phyloP scores from a whole-genome alignment of 2,888 invertebrate species.

The Flexamia atlantica region DNA sequence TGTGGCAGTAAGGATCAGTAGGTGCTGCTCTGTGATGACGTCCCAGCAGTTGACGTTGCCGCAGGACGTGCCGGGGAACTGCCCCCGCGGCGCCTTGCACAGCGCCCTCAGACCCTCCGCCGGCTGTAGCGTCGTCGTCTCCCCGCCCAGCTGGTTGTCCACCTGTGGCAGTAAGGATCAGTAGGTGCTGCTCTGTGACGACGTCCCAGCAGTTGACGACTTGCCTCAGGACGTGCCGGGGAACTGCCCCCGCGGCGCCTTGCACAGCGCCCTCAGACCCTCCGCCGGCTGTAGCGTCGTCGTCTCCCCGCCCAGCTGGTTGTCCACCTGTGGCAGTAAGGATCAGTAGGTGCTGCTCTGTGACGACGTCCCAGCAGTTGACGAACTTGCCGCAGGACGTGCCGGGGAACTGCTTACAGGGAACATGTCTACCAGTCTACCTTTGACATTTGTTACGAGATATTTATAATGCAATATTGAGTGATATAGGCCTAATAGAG shows the following conservation, averaged over 20 bases:
- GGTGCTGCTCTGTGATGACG: no score
- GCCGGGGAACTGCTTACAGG: background rate
- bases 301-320: no score
- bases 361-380: no score
- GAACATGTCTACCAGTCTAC: no score
- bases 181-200: background rate
- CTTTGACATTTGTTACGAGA: no score
- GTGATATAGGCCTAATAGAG: no score
- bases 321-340: conserved; percentile 39
- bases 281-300: no score
- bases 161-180: conserved; percentile 34
- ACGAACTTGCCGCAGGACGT: background rate
- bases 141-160: conserved; percentile 16
- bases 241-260: background rate
- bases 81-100: conserved; percentile 76
- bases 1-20: background rate
- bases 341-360: no score
- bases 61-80: conserved; percentile 81
- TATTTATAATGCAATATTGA: no score
- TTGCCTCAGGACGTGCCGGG: background rate
- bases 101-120: conserved; percentile 34
- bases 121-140: conserved; percentile 40
- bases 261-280: no score
- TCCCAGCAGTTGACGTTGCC: conserved; percentile 84
- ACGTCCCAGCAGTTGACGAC: background rate